Evolutionary conservation across 2,797 vertebrate species (phyloP).

Genomic region (Petrocephalus sullivani): DNA sequence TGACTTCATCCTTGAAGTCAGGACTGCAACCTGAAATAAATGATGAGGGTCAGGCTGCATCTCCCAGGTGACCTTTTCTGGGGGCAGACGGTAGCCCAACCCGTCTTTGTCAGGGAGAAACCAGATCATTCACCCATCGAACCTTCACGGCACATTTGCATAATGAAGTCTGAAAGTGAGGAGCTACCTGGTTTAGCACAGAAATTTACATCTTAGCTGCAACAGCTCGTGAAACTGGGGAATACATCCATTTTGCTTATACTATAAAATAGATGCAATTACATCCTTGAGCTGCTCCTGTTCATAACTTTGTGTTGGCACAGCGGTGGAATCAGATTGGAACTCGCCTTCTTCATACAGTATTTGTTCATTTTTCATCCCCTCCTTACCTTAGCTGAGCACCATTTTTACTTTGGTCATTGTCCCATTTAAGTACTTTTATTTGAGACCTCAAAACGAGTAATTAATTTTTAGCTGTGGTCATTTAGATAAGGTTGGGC

Average conservation of each 20-base stretch:
- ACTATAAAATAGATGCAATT: slow-evolving; percentile 49
- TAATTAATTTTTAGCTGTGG: slow-evolving; percentile 4
- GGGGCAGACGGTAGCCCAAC: slow-evolving; percentile 44
- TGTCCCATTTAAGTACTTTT: not conserved
- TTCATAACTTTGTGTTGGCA: not conserved
- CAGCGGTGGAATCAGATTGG: not conserved
- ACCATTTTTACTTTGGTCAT: not conserved
- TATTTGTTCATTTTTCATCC: not conserved
- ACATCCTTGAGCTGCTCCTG: not conserved
- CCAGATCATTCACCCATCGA: slow-evolving; percentile 49
- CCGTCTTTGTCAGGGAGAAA: slow-evolving; percentile 45
- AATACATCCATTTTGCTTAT: slow-evolving; percentile 43
- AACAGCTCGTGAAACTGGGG: slow-evolving; percentile 20
- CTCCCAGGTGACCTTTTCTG: slow-evolving; percentile 24
- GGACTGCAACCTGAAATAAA: not conserved
- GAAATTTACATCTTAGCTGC: slow-evolving; percentile 43
- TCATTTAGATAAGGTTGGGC: not conserved
- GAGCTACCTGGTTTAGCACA: slow-evolving; percentile 49
- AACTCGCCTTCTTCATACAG: not conserved
- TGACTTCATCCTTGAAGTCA: not conserved
- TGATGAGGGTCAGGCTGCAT: not conserved
- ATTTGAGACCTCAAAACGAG: not conserved
- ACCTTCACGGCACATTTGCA: slow-evolving; percentile 43
- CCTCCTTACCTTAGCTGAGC: not conserved
- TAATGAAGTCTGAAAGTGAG: slow-evolving; percentile 46